A percentile compares a stretch with the other conserved stretches of the same genome.
Conservation (phyloP, 2,113 vertebrate species). For the Cyanoderma ruficeps region DNA sequence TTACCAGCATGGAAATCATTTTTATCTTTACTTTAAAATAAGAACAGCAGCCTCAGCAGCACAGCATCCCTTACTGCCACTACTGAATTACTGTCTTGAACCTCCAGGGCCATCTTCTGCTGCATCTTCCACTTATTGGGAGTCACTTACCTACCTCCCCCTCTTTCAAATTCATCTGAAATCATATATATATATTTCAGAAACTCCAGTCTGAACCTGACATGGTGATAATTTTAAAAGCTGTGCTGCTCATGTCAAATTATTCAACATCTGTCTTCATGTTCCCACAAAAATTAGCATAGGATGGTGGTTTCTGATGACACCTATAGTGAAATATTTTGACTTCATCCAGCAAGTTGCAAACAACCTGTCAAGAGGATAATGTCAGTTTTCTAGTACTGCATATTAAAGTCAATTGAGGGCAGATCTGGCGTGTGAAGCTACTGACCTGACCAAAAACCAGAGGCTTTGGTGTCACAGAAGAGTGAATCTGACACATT, state of each 20-base stretch:
- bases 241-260: constrained; percentile 80
- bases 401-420: constrained; percentile 76
- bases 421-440: constrained; percentile 48
- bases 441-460: constrained; percentile 44
- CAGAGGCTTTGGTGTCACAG: background rate
- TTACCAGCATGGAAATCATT: background rate
- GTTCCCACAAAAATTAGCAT: constrained; percentile 85
- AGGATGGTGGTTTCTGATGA: constrained; percentile 83
- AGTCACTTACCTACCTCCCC: background rate
- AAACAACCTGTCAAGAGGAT: constrained; percentile 83
- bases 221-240: constrained; percentile 79
- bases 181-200: constrained; percentile 23
- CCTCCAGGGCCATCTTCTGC: background rate
- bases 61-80: background rate
- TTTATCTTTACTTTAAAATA: background rate
- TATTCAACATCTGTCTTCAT: constrained; percentile 84
- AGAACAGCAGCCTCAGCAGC: background rate
- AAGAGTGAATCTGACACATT: background rate
- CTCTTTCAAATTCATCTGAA: constrained; percentile 16
- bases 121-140: background rate
- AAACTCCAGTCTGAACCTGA: constrained; percentile 53
- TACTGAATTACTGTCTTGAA: background rate
- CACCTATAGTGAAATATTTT: constrained; percentile 85
- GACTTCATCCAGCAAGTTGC: constrained; percentile 81
- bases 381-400: constrained; percentile 76